A percentile compares a stretch with the other conserved stretches of the same genome.
Conservation (phyloP, 2,113 vertebrate genomes). For the Corythaeola cristata region DNA sequence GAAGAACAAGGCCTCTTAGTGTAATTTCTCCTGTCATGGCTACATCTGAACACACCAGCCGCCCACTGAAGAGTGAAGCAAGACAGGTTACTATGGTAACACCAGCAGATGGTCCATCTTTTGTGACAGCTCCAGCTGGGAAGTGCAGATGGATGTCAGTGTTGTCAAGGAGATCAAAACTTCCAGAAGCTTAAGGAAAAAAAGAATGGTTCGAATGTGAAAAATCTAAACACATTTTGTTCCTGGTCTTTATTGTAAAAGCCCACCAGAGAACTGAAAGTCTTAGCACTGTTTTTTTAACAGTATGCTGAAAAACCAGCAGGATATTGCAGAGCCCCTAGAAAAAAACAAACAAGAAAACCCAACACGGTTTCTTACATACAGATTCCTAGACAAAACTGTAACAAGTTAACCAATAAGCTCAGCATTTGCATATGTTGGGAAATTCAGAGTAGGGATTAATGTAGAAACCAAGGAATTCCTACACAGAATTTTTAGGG, state of each 20-base stretch:
- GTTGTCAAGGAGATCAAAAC: constrained; percentile 93
- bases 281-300: background rate
- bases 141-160: constrained; percentile 99
- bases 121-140: constrained; percentile 97
- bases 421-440: background rate
- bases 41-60: constrained; percentile 92
- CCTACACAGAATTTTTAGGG: background rate
- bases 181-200: constrained; percentile 84
- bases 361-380: background rate
- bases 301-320: background rate
- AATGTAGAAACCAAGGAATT: background rate
- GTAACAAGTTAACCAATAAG: background rate
- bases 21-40: constrained; percentile 99
- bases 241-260: constrained; percentile 8
- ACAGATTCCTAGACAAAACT: background rate
- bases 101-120: constrained; percentile 97
- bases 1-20: constrained; percentile 93
- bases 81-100: constrained; percentile 98
- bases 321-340: background rate
- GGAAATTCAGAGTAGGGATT: background rate
- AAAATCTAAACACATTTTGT: constrained; percentile 57
- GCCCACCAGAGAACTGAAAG: background rate
- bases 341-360: background rate
- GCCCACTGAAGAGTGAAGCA: constrained; percentile 93
- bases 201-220: constrained; percentile 48